Base-by-base conservation (phyloP, 2,888 invertebrate genomes). In the Agriopis marginaria region DNA sequence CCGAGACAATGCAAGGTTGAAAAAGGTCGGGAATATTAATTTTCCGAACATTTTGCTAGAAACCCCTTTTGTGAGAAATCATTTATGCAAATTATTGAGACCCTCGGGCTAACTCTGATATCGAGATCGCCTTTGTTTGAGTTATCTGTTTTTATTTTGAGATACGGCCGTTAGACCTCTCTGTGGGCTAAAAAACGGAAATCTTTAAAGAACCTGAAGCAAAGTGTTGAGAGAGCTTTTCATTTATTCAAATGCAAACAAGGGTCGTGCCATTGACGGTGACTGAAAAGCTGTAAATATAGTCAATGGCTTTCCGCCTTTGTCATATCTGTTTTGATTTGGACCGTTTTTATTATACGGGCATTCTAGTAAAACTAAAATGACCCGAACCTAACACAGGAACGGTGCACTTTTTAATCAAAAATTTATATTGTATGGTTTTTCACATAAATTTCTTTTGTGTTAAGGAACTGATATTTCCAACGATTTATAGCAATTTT, bases 181-280 rank as follows among this genome's bases (percentile, higher is more conserved):
- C 67, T 50, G 63, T 56, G 55, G 61, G 64, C 68, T 76, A 77
- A 75, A 54, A 70, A 77, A 62, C 53, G 50, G 51, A 61, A 75
- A 61, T 42, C 17, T 50, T 54, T 54, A 63, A 69, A 64, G 17
- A 66, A 53, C 72, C 74, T 40, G 68, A 40, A 72, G 75, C 71
- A 72, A 77, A 77, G 56, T 71, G 55, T 69, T 23, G 75, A 72
- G 81, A 79, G 75, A 75, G 65, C 73, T 76, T 68, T 77, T 81
- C 74, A 75, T 79, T 82, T 79, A 82, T 85, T 82, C 77, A 77
- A 76, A 80, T 80, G 79, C 80, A 80, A 82, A 81, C 76, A 76
- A 75, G 78, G 68, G 66, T 68, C 62, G 66, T 59, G 71, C 73
- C 74, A 76, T 81, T 77, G 78, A 81, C 79, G 72, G 70, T 64